A percentile compares a stretch with the other conserved stretches of the same genome.
phyloP scores from a whole-genome alignment of 2,113 vertebrate species.

The Natator depressus region DNA sequence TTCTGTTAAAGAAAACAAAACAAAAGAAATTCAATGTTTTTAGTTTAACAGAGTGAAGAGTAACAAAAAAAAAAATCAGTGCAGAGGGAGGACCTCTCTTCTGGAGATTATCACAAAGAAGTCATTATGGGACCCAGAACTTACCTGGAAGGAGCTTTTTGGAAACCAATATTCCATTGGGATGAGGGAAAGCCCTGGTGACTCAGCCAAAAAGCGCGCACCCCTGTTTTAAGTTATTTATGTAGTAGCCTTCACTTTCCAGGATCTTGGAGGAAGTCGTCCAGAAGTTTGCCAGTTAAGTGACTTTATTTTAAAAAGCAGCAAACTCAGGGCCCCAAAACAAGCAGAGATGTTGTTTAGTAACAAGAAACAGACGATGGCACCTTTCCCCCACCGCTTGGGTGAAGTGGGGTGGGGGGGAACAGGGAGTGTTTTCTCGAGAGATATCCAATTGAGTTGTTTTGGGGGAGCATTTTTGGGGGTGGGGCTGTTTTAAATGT shows the following conservation, averaged over 20 bases:
- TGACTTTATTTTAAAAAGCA: constrained; percentile 78
- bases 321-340: constrained; percentile 87
- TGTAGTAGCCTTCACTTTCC: constrained; percentile 88
- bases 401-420: constrained; percentile 65
- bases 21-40: constrained; percentile 83
- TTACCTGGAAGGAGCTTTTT: constrained; percentile 85
- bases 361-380: constrained; percentile 90
- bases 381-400: constrained; percentile 78
- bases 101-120: constrained; percentile 73
- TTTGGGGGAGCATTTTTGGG: constrained; percentile 64
- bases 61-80: constrained; percentile 69
- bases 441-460: constrained; percentile 80
- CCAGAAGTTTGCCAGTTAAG: constrained; percentile 85
- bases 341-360: constrained; percentile 82
- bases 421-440: constrained; percentile 76
- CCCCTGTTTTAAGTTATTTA: constrained; percentile 84
- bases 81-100: constrained; percentile 77
- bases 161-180: constrained; percentile 85
- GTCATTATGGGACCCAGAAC: constrained; percentile 78
- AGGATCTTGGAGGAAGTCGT: constrained; percentile 87
- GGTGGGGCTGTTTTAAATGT: constrained; percentile 79
- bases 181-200: constrained; percentile 87
- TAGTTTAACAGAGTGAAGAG: constrained; percentile 80
- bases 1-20: constrained; percentile 87
- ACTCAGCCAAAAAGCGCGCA: constrained; percentile 86